Percentiles rank a stretch among this genome's conserved stretches.
Evolutionary conservation across 2,113 vertebrate genomes (phyloP).

Genomic region (Brachyhypopomus gauderio): DNA sequence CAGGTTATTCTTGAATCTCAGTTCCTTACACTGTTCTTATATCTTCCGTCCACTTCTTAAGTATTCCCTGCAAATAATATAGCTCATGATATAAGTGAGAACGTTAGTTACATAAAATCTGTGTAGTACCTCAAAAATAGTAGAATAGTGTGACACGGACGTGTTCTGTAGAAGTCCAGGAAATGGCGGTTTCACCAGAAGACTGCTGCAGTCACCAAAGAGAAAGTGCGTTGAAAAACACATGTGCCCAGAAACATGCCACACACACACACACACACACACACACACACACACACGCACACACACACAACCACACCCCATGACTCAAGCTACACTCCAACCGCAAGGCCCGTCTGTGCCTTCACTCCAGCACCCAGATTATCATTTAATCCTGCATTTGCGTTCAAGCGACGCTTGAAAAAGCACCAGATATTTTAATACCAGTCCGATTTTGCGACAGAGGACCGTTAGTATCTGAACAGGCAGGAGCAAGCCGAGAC

Average conservation of each 20-base stretch:
- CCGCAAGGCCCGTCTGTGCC: background rate
- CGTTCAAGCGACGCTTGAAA: background rate
- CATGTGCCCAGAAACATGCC: background rate
- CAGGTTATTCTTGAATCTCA: too few relatives aligned
- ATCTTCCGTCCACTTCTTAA: too few relatives aligned
- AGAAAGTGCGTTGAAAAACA: conserved; percentile 12
- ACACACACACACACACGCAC: background rate
- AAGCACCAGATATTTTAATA: background rate
- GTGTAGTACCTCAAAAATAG: background rate
- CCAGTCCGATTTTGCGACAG: background rate
- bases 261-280: background rate
- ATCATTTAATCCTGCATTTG: too few relatives aligned
- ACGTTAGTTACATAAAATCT: too few relatives aligned
- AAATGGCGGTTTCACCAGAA: conserved; percentile 39
- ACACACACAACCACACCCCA: conserved; percentile 9
- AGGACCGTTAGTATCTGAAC: background rate
- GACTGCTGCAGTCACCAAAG: background rate
- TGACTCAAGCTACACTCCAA: background rate
- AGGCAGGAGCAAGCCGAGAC: background rate
- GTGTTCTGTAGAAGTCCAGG: conserved; percentile 26
- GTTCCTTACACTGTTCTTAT: too few relatives aligned
- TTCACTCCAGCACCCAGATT: background rate
- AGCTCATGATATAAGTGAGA: too few relatives aligned
- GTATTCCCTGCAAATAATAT: too few relatives aligned
- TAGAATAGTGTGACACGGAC: background rate